Conservation (phyloP, 1,140 invertebrate species). For the Andricus grossulariae region DNA sequence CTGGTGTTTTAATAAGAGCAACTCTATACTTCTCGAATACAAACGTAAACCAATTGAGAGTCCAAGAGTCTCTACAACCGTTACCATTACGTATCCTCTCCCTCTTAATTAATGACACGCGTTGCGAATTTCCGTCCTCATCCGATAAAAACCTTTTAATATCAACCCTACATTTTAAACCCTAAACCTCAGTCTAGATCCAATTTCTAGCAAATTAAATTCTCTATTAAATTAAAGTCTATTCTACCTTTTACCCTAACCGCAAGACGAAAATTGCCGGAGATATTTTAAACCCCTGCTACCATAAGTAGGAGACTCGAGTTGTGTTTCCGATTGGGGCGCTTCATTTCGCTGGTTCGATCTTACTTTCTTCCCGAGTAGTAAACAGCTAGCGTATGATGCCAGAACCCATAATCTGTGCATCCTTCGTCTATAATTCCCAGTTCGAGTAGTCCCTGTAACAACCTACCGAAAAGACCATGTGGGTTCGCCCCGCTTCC, state of each 20-base stretch:
- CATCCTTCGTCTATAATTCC: slow-evolving; percentile 46
- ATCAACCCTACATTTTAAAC: neutral
- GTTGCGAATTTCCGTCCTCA: slow-evolving; percentile 12
- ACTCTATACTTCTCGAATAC: slow-evolving; percentile 39
- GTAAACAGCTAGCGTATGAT: slow-evolving; percentile 20
- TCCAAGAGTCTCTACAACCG: slow-evolving; percentile 44
- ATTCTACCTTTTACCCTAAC: slow-evolving; percentile 4
- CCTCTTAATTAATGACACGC: slow-evolving; percentile 33
- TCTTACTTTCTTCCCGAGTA: slow-evolving; percentile 23
- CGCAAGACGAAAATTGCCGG: slow-evolving; percentile 14
- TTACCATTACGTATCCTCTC: slow-evolving; percentile 54
- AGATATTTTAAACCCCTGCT: slow-evolving; percentile 16
- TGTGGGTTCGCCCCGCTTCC: slow-evolving; percentile 51
- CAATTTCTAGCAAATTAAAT: neutral
- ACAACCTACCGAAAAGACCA: slow-evolving; percentile 45
- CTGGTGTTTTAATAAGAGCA: slow-evolving; percentile 60
- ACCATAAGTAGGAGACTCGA: slow-evolving; percentile 10
- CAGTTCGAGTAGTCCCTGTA: slow-evolving; percentile 32
- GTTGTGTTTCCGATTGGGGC: slow-evolving; percentile 30
- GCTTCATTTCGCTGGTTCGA: slow-evolving; percentile 2
- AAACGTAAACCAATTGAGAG: slow-evolving; percentile 58
- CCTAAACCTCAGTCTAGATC: neutral
- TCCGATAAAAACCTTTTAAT: neutral
- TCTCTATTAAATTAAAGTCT: slow-evolving; percentile 9
- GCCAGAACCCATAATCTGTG: slow-evolving; percentile 48